Evolutionary conservation across 1,140 invertebrate genomes (phyloP), one percentile per base, ranked within the genome.

Genomic region (Cyclina sinensis): DNA sequence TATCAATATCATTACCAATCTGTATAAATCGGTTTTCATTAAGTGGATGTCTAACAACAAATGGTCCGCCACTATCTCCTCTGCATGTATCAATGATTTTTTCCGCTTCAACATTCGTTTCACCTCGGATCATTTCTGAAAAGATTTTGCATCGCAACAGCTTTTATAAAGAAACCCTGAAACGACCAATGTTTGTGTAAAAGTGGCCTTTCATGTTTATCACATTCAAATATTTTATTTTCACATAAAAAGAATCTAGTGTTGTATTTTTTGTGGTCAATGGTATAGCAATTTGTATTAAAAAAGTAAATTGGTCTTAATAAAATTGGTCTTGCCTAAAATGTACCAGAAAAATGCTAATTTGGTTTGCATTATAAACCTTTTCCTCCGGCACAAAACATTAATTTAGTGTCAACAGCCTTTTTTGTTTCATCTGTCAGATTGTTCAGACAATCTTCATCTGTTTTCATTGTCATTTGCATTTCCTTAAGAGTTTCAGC

Each of bases 381-480:
- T n/a, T 46, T 30, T 30, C 48, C 74, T 48, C 74, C 74, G 1
- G 74, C 39, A 51, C 74, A 78, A 51, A 78, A 78, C 74, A 78
- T 78, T 5, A 78, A 21, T n/a, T n/a, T 51, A 11, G 0, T 4
- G 32, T 51, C 24, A 24, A 70, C 65, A 16, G 35, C 32, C 18
- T 16, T 9, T 32, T 35, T 39, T n/a, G 35, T 1, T 2, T 70
- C 16, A 2, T 35, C 11, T 9, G 0, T 37, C 7, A 70, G 32
- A 27, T 70, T 70, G 27, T 18, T 9, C 11, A 37, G 0, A n/a
- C 65, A 70, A 4, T 35, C 65, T 16, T 37, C 7, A 27, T 35
- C 9, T 7, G 74, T 4, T 78, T 78, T 46, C 1, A 78, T 51
- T 48, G 18, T 7, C 74, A 78, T 78, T 54, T 78, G 74, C 74